These are phyloP conservation scores for Empis livida DNA, from an alignment of 2,888 invertebrate species.

Conservation along the genomic window DNA sequence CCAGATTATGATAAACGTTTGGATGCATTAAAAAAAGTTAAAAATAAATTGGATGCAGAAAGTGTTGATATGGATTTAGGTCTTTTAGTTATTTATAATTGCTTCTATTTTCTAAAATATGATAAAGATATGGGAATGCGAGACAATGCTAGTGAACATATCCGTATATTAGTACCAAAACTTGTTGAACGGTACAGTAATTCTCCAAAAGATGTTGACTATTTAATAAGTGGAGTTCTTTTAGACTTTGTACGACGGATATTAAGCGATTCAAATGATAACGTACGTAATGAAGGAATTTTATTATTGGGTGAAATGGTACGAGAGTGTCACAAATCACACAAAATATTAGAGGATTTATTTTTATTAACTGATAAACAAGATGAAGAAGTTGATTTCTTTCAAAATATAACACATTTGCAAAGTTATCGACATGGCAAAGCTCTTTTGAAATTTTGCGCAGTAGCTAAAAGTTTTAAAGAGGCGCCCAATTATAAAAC, in stretches of 20 bases:
- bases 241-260: constrained; percentile 58
- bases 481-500: constrained; percentile 53
- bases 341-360: constrained; percentile 59
- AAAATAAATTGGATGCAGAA: constrained; percentile 38
- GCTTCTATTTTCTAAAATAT: constrained; percentile 60
- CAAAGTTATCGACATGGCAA: constrained; percentile 76
- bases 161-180: constrained; percentile 54
- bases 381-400: constrained; percentile 87
- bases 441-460: constrained; percentile 64
- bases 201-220: constrained; percentile 44
- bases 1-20: constrained; percentile 78
- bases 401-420: constrained; percentile 80
- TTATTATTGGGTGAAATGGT: constrained; percentile 63
- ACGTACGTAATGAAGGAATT: constrained; percentile 66
- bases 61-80: constrained; percentile 51
- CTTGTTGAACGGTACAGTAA: constrained; percentile 45
- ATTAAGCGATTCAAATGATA: constrained; percentile 55
- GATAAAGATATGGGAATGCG: constrained; percentile 74
- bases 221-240: constrained; percentile 60
- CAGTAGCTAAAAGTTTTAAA: constrained; percentile 46
- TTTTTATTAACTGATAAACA: constrained; percentile 44
- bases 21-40: constrained; percentile 60
- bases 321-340: constrained; percentile 54
- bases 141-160: constrained; percentile 61
- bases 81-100: constrained; percentile 66